Evolutionary conservation across 2,888 invertebrate genomes (phyloP).

Genomic region (Morpho achilles): DNA sequence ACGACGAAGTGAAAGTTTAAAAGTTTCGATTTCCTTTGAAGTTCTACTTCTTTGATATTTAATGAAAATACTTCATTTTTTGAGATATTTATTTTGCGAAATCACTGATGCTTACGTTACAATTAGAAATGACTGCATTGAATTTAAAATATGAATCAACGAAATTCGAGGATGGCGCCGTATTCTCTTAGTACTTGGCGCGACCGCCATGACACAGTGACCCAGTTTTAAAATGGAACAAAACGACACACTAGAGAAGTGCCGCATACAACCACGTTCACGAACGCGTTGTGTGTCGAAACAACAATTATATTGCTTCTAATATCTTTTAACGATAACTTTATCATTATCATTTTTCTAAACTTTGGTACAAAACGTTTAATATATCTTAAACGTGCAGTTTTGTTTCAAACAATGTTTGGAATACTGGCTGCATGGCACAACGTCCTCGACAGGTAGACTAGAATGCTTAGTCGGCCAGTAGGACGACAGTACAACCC

Average conservation of each 20-base stretch:
- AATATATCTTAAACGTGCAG: background rate
- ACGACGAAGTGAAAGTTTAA: conserved; percentile 63
- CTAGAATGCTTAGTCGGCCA: conserved; percentile 43
- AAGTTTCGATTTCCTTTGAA: conserved; percentile 54
- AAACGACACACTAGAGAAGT: conserved; percentile 40
- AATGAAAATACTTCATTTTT: conserved; percentile 23
- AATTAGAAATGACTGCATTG: conserved; percentile 19
- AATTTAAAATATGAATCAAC: conserved; percentile 52
- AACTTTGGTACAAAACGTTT: background rate
- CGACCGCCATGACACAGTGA: conserved; percentile 73
- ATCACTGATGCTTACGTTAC: conserved; percentile 6
- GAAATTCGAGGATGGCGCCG: conserved; percentile 72
- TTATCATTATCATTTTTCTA: no score
- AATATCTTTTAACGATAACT: background rate
- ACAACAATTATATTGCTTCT: conserved; percentile 34
- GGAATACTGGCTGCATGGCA: conserved; percentile 24
- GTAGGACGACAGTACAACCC: conserved; percentile 43
- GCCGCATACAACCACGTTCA: conserved; percentile 27
- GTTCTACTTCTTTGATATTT: conserved; percentile 24
- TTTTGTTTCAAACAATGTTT: conserved; percentile 23
- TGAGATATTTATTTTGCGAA: conserved; percentile 18
- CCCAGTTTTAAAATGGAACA: conserved; percentile 77
- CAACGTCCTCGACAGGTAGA: conserved; percentile 30
- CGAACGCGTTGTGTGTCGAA: conserved; percentile 30
- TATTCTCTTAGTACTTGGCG: conserved; percentile 61